Base-by-base conservation (phyloP, 2,113 vertebrate species). In the Jacana jacana region DNA sequence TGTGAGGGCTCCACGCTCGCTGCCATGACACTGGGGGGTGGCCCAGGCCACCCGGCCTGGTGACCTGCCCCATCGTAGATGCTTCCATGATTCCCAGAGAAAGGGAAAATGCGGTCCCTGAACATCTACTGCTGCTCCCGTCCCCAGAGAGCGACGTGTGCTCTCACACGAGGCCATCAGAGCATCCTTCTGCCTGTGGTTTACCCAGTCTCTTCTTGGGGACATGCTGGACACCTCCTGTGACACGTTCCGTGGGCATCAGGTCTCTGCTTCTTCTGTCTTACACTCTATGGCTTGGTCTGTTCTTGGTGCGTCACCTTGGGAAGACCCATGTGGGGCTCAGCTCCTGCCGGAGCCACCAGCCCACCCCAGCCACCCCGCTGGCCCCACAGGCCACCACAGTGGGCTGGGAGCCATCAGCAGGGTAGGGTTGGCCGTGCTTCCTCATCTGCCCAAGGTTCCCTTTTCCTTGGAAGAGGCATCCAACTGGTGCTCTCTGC, bases 181-280 rank as follows among this genome's bases (percentile, higher is more conserved):
- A 31, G 48, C 30, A 17, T 3, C 37, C 61, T 51, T 18, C 72
- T 19, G 44, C 30, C 23, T 24, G 33, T 1, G 7, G 7, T 40
- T 27, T 3, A 0, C 4, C 22, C 25, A 0, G 13, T 1, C 5
- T 20, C 25, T 17, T 57, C 49, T 15, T 2, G 6, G 8, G 42
- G 30, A 35, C 6, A 6, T 13, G 49, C 23, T 6, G 42, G 19
- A 30, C 42, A 49, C 17, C 42, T 48, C 52, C 42, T 25, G 12
- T 17, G 13, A 20, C 4, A 3, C 6, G 9, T 14, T 70, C 28
- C 49, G 25, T 17, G 55, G 8, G 17, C 1, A 3, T 22, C 17
- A 37, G 37, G 9, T 27, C 30, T 31, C 64, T 27, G 64, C 37
- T 46, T 3, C 64, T 51, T 60, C 72, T 60, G 46, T 27, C 19